These are phyloP conservation scores for Apteryx owenii DNA, from an alignment of 2,113 vertebrate species.

Conservation along the genomic window DNA sequence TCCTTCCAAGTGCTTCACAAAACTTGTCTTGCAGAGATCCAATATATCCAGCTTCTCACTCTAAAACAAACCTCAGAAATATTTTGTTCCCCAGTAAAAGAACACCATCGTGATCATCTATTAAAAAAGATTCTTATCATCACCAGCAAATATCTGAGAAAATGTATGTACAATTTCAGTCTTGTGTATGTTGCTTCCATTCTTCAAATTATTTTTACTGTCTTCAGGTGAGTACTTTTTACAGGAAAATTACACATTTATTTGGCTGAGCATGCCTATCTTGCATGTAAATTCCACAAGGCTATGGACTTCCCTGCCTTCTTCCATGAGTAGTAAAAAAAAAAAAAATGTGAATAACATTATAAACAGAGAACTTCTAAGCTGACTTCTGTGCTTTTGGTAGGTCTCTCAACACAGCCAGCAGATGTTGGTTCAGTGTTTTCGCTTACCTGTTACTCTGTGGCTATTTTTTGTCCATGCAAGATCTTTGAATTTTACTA, in stretches of 20 bases:
- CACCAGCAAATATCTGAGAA: background rate
- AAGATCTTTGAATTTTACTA: background rate
- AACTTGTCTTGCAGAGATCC: background rate
- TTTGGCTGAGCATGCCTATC: background rate
- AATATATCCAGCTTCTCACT: background rate
- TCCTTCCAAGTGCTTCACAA: background rate
- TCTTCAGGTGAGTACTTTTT: background rate
- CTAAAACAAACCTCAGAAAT: accelerated
- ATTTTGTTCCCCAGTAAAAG: background rate
- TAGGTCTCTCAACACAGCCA: background rate
- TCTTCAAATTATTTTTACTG: background rate
- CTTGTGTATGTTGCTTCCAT: background rate
- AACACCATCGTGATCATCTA: background rate
- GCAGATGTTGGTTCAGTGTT: background rate
- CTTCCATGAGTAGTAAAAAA: background rate
- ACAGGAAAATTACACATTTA: background rate
- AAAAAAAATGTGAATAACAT: background rate
- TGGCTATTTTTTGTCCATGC: background rate
- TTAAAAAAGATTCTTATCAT: background rate
- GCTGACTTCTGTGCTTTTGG: background rate
- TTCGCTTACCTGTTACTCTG: background rate
- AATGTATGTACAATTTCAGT: background rate
- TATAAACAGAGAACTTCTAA: background rate
- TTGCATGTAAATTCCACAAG: background rate
- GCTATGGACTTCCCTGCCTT: background rate